Base-by-base conservation (phyloP, 2,888 invertebrate species). In the Leptopterna dolabrata region DNA sequence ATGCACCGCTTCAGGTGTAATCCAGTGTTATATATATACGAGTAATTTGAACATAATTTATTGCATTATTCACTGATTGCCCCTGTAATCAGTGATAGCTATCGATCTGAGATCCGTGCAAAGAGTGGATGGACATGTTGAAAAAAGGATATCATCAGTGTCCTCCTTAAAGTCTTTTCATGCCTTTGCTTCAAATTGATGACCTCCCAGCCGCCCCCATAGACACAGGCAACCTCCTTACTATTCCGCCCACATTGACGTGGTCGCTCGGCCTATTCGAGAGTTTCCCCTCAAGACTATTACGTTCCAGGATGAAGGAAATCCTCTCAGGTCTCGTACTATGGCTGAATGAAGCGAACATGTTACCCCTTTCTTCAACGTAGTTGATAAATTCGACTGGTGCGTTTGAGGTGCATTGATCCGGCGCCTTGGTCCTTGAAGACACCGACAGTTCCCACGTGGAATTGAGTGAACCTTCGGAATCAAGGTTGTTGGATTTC, bases 241-340 rank as follows among this genome's bases (percentile, higher is more conserved):
- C 63, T 63, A 63, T 63, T 63, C 63, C 63, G 63, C 63, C 63
- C 63, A 63, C 63, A 24, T 63, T 63, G 63, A 63, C 19, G 63
- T 24, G 63, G 63, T 55, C 55, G 55, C 16, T 13, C 36, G 36
- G 63, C 7, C 63, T 27, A 63, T 63, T 63, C 63, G 19, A 24
- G 63, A 24, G 24, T 36, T 11, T 19, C 63, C 27, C 63, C 24
- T 63, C 63, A 63, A 63, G 63, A 24, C 24, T 63, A 63, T 63
- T 24, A 63, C 63, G 63, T 63, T 27, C 63, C 47, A 47, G 47
- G 24, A 19, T 24, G 63, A 24, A 63, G 63, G 63, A 63, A 63
- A 63, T 63, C 63, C 63, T 63, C 19, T 24, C 63, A 11, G 24
- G 7, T 9, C 63, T 27, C 55, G 24, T 19, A 63, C 24, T 24